Conservation (phyloP, 2,888 invertebrate species). For the Bombyx huttoni region DNA sequence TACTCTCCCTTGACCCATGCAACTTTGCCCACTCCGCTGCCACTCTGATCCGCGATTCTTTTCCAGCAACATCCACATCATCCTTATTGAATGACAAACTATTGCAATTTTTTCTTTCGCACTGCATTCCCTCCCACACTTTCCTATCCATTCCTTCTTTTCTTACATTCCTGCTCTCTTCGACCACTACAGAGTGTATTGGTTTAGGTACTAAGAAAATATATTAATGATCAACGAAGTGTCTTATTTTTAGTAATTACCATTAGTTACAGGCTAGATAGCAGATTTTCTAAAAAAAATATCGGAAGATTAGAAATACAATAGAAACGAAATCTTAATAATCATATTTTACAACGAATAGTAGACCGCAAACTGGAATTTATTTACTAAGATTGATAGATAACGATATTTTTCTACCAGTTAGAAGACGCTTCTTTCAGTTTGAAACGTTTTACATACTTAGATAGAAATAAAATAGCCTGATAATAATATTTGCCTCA, state of each 20-base stretch:
- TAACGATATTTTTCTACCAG: constrained; percentile 60
- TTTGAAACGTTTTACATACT: constrained; percentile 30
- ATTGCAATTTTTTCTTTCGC: constrained; percentile 9
- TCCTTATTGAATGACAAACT: constrained; percentile 35
- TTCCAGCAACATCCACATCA: constrained; percentile 66
- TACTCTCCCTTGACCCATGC: constrained; percentile 80
- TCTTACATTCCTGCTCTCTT: constrained; percentile 51
- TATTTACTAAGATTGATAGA: constrained; percentile 61
- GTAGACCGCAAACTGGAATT: constrained; percentile 44
- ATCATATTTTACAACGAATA: constrained; percentile 8
- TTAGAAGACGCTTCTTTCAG: constrained; percentile 57
- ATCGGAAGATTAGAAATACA: constrained; percentile 49
- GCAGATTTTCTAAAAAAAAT: constrained; percentile 61
- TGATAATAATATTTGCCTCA: constrained; percentile 49
- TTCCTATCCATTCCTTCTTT: constrained; percentile 46
- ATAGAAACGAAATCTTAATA: constrained; percentile 42
- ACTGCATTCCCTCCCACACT: constrained; percentile 25
- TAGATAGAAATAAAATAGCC: constrained; percentile 50
- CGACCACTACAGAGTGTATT: constrained; percentile 31
- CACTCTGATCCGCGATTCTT: constrained; percentile 67
- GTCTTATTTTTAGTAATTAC: constrained; percentile 69
- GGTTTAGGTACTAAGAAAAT: constrained; percentile 47
- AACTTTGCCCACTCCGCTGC: constrained; percentile 65
- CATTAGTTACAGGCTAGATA: constrained; percentile 64
- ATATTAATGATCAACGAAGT: constrained; percentile 55